These are phyloP conservation scores for Megaleporinus macrocephalus DNA, from an alignment of 2,113 vertebrate species.

Conservation along the genomic window DNA sequence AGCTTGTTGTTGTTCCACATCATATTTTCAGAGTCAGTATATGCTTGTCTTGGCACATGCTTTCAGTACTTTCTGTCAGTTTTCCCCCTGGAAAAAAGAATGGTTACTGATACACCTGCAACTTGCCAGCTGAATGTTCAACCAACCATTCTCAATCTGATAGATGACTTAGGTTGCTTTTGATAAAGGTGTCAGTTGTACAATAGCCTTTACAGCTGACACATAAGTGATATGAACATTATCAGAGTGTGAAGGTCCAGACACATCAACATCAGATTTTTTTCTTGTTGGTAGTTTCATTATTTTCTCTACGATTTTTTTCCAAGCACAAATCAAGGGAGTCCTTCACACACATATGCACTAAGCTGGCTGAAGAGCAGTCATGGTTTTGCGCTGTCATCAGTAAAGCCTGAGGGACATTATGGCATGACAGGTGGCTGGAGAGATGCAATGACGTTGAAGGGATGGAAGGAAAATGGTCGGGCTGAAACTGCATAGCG, in stretches of 20 bases:
- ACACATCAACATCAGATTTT: not conserved
- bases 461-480: slow-evolving; percentile 74
- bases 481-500: slow-evolving; percentile 65
- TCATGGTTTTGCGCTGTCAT: slow-evolving; percentile 70
- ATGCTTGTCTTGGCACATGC: not conserved
- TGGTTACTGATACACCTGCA: not conserved
- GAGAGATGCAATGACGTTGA: slow-evolving; percentile 56
- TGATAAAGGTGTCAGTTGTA: slow-evolving; percentile 12
- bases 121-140: not conserved
- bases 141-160: not conserved
- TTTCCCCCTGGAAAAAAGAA: not conserved
- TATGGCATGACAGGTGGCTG: slow-evolving; percentile 75
- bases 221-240: slow-evolving; percentile 2
- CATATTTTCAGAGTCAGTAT: not conserved
- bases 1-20: not conserved
- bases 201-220: slow-evolving; percentile 35
- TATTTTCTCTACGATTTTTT: not conserved
- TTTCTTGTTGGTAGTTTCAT: not conserved
- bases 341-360: not conserved
- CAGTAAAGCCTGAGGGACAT: slow-evolving; percentile 56
- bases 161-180: slow-evolving; percentile 14
- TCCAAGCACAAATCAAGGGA: not conserved
- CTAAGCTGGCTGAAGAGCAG: slow-evolving; percentile 58
- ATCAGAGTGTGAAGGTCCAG: not conserved
- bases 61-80: not conserved